phyloP scores from a whole-genome alignment of 2,888 invertebrate genomes.

The Zootermopsis nevadensis region DNA sequence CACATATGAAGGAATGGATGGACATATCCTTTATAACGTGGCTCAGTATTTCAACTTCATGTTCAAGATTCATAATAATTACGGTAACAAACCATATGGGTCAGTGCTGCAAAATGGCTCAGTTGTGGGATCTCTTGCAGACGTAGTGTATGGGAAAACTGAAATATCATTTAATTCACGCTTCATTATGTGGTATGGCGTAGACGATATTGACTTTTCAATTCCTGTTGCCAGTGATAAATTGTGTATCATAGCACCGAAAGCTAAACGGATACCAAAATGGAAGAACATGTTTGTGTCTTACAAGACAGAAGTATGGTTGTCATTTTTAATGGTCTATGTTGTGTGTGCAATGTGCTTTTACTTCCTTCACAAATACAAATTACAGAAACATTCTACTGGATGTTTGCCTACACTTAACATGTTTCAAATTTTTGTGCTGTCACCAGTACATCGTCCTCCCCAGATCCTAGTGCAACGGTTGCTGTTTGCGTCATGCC shows the following conservation, averaged over 20 bases:
- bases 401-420: background rate
- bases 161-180: conserved; percentile 62
- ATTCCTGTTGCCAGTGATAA: conserved; percentile 60
- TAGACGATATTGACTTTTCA: conserved; percentile 60
- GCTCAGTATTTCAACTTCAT: conserved; percentile 60
- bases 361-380: background rate
- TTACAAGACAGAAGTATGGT: conserved; percentile 53
- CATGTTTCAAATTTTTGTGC: conserved; percentile 27
- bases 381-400: background rate
- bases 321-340: conserved; percentile 52
- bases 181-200: conserved; percentile 60
- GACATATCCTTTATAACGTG: conserved; percentile 59
- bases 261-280: conserved; percentile 61
- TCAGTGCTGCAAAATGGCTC: background rate
- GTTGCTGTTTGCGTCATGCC: conserved; percentile 59
- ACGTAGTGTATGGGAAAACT: conserved; percentile 59
- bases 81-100: conserved; percentile 53
- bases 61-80: conserved; percentile 56
- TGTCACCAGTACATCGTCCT: conserved; percentile 31
- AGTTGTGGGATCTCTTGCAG: conserved; percentile 59
- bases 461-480: conserved; percentile 61
- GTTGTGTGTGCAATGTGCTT: background rate
- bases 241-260: conserved; percentile 63
- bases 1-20: conserved; percentile 59
- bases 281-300: conserved; percentile 60